These are phyloP conservation scores for Sebastes fasciatus DNA, from an alignment of 2,113 vertebrate genomes.

Conservation along the genomic window DNA sequence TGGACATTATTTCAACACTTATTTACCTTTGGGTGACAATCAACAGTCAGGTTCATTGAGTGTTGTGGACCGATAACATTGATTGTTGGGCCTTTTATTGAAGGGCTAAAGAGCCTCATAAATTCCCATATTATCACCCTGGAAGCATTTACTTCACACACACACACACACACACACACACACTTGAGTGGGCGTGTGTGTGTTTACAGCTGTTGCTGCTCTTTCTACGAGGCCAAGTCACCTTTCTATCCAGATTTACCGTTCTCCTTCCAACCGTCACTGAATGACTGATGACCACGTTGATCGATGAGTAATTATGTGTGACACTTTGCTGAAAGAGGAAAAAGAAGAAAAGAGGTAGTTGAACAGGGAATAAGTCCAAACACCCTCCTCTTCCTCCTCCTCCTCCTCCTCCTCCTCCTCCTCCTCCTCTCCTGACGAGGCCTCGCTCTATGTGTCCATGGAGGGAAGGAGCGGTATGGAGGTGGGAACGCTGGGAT, in stretches of 20 bases:
- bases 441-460: conserved; percentile 55
- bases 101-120: conserved; percentile 48
- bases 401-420: background rate
- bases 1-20: background rate
- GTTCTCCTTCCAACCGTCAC: conserved; percentile 4
- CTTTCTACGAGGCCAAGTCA: conserved; percentile 12
- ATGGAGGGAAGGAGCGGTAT: conserved; percentile 52
- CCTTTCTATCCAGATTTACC: conserved; percentile 16
- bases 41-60: conserved; percentile 13
- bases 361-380: conserved; percentile 22
- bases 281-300: conserved; percentile 10
- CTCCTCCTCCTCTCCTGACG: conserved; percentile 21
- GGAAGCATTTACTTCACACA: conserved; percentile 38
- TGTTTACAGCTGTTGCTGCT: conserved; percentile 30
- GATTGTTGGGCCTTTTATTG: conserved; percentile 33
- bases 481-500: conserved; percentile 70
- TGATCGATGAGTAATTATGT: conserved; percentile 38
- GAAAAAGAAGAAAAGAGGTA: conserved; percentile 6
- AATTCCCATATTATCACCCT: conserved; percentile 56
- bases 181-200: background rate
- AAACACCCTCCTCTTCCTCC: conserved; percentile 14
- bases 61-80: conserved; percentile 20
- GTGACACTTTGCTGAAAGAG: conserved; percentile 38
- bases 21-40: background rate
- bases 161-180: background rate